Evolutionary conservation across 1,140 invertebrate species (phyloP).

Genomic region (Plectrocnemia conspersa): DNA sequence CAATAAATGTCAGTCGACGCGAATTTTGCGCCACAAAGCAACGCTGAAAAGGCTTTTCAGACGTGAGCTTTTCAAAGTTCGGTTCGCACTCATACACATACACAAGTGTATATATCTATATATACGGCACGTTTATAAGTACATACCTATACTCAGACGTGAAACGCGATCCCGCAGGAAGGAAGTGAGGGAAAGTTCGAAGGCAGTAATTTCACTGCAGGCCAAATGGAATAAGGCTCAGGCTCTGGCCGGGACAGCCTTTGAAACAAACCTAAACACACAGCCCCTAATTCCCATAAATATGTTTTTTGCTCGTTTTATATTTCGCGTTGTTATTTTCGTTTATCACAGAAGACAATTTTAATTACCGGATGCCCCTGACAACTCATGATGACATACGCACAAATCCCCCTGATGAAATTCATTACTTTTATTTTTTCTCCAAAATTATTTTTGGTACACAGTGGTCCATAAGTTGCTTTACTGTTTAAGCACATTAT

Average conservation of each 20-base stretch:
- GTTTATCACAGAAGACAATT: no score
- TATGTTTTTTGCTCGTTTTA: no score
- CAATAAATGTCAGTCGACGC: no score
- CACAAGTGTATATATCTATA: neutral
- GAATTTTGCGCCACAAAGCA: constrained; percentile 1
- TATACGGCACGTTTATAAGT: neutral
- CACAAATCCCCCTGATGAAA: no score
- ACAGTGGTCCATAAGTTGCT: no score
- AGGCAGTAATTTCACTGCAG: constrained; percentile 18
- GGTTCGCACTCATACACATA: neutral
- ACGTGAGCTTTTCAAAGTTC: constrained; percentile 5
- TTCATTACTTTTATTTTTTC: no score
- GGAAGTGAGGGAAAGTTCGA: neutral
- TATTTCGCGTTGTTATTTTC: no score
- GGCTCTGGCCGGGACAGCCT: constrained; percentile 12
- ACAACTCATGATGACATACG: no score
- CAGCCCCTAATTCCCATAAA: no score
- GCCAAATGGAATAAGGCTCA: constrained; percentile 6
- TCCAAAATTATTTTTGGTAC: no score
- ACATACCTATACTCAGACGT: neutral
- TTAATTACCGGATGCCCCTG: no score
- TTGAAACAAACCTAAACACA: constrained; percentile 5
- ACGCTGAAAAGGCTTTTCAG: neutral
- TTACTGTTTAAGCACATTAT: no score
- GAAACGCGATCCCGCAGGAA: constrained; percentile 1